phyloP scores from a whole-genome alignment of 2,888 invertebrate genomes.

The Lysandra bellargus region DNA sequence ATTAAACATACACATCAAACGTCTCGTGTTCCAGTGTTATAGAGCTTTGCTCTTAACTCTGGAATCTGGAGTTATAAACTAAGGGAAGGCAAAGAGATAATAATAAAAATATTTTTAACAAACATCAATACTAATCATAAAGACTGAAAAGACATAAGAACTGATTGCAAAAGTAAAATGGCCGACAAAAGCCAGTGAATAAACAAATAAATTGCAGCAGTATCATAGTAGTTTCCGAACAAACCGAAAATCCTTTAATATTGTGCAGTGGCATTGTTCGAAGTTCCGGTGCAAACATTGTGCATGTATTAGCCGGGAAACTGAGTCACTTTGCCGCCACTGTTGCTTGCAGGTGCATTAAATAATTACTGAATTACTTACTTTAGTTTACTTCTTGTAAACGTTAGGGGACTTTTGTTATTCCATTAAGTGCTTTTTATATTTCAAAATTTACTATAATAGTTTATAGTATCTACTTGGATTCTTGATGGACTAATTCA shows the following conservation, averaged over 20 bases:
- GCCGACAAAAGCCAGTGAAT: background rate
- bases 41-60: too few relatives aligned
- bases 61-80: too few relatives aligned
- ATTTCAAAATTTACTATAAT: background rate
- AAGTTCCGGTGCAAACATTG: conserved; percentile 10
- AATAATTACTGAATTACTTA: conserved; percentile 10
- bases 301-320: conserved; percentile 8
- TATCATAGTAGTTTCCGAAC: conserved; percentile 3
- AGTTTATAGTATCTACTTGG: background rate
- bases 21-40: too few relatives aligned
- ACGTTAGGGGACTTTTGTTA: background rate
- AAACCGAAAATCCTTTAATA: conserved; percentile 4
- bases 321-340: background rate
- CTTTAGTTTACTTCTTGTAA: background rate
- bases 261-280: conserved; percentile 3
- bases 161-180: background rate
- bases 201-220: background rate
- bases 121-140: too few relatives aligned
- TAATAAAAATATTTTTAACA: too few relatives aligned
- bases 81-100: too few relatives aligned
- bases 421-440: background rate
- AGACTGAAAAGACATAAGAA: background rate
- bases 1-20: too few relatives aligned
- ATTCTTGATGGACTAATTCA: too few relatives aligned
- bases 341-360: background rate